Percentiles rank a stretch among this genome's conserved stretches.
These are phyloP conservation scores for Araneus ventricosus DNA, from an alignment of 1,140 invertebrate species.

Conservation along the genomic window DNA sequence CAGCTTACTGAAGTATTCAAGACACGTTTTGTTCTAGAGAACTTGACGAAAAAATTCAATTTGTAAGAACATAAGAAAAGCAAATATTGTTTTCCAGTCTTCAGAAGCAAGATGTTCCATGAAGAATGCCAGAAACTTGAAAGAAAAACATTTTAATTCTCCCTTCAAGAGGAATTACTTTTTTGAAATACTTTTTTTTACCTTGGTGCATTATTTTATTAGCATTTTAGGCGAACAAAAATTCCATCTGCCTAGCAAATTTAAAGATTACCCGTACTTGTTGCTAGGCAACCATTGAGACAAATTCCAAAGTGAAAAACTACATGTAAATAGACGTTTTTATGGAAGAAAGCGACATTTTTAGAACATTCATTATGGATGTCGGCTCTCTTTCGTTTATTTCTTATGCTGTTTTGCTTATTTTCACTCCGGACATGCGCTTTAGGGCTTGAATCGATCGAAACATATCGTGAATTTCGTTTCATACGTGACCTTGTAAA, in stretches of 20 bases:
- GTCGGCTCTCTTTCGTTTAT: background rate
- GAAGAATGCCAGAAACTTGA: background rate
- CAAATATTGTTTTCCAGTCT: background rate
- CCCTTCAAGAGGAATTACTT: background rate
- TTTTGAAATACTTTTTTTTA: background rate
- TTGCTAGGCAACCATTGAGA: constrained; percentile 2
- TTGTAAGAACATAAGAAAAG: background rate
- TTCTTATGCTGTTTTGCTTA: background rate
- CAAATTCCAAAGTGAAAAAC: background rate
- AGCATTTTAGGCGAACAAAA: background rate
- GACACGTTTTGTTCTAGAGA: background rate
- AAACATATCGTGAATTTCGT: background rate
- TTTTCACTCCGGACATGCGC: background rate
- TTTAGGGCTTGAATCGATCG: background rate
- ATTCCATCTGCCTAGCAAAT: constrained; percentile 8
- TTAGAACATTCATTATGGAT: constrained; percentile 21
- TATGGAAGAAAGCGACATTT: constrained; percentile 15
- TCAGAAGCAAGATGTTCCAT: background rate
- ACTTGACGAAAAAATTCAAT: background rate
- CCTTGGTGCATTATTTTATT: background rate
- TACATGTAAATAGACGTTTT: background rate
- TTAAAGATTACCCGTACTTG: constrained; percentile 14
- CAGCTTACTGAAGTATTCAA: background rate
- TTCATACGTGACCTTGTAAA: background rate
- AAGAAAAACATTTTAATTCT: background rate